Evolutionary conservation across 1,140 invertebrate genomes (phyloP).

Genomic region (Ostrea edulis): DNA sequence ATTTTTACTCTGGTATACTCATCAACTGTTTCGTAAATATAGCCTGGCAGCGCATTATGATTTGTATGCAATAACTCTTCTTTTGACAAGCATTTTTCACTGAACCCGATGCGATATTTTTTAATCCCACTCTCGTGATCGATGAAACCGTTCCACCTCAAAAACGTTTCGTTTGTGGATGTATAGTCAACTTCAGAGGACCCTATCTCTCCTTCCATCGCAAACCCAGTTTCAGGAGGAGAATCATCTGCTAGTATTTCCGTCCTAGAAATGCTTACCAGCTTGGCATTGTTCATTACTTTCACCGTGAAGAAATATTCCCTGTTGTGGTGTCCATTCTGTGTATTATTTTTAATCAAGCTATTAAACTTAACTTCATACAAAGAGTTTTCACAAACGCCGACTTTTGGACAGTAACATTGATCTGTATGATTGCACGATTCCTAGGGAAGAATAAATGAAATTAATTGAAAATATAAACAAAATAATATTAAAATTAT

Average conservation of each 20-base stretch:
- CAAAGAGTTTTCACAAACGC: conserved; percentile 49
- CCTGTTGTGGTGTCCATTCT: conserved; percentile 59
- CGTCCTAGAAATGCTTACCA: conserved; percentile 38
- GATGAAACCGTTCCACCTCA: conserved; percentile 63
- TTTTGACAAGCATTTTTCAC: conserved; percentile 49
- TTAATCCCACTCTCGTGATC: conserved; percentile 66
- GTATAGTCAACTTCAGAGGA: conserved; percentile 63
- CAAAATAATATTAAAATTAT: not conserved
- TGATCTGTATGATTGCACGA: not conserved
- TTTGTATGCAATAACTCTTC: conserved; percentile 7
- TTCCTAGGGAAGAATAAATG: not conserved
- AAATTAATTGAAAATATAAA: not conserved
- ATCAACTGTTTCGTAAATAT: not conserved
- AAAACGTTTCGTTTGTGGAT: conserved; percentile 43
- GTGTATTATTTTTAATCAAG: conserved; percentile 43
- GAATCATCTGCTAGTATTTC: conserved; percentile 60
- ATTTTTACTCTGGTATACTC: not conserved
- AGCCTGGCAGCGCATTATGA: not conserved
- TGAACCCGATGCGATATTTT: conserved; percentile 57
- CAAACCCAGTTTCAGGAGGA: conserved; percentile 57
- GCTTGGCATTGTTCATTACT: conserved; percentile 56
- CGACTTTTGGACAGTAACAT: conserved; percentile 60
- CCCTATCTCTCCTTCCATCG: conserved; percentile 55
- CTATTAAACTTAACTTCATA: conserved; percentile 47
- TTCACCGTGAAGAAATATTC: conserved; percentile 56